Evolutionary conservation across 1,140 invertebrate species (phyloP), one percentile per base, ranked within the genome.

Genomic region (Brachystomella parvula): DNA sequence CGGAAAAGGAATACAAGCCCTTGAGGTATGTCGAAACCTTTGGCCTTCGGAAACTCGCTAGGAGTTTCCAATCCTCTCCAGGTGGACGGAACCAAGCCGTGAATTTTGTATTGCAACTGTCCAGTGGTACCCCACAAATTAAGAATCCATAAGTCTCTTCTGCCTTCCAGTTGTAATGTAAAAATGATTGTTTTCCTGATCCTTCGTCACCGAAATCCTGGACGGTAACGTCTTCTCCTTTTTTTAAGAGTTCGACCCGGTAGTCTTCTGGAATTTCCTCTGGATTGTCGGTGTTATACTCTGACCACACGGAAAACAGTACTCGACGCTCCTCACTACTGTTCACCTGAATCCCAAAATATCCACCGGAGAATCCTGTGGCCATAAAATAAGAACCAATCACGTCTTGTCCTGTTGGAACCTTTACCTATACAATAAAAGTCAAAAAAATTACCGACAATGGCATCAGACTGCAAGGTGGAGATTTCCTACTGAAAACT

Each of bases 321-420:
- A 69, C 47, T 26, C 68, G 26, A 21, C 68, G 64, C 44, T 69
- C 68, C 30, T 2, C 26, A 24, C 1, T 19, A 21, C 33, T 33
- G 30, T 69, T 69, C 17, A 69, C 68, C 57, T 69, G 68, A 28
- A 66, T 62, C 17, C 68, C 68, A 32, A 69, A 69, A 32, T 69
- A 69, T 30, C 68, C 68, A 26, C 61, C 59, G 32, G 26, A 6
- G 39, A 69, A 67, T 21, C 64, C 68, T 12, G 31, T 59, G 1
- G 68, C 64, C n/a, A 29, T 56, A 31, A 63, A 66, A 47, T 69
- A 69, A 2, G 64, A 44, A 2, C 65, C 64, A 29, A 69, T 56
- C 3, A 59, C 53, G 47, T 69, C 68, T 28, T 62, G 32, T 12
- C 59, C 64, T 21, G 12, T n/a, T 24, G 68, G 68, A 32, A 62